phyloP scores from a whole-genome alignment of 2,888 invertebrate species.

The Macrophya annulata region DNA sequence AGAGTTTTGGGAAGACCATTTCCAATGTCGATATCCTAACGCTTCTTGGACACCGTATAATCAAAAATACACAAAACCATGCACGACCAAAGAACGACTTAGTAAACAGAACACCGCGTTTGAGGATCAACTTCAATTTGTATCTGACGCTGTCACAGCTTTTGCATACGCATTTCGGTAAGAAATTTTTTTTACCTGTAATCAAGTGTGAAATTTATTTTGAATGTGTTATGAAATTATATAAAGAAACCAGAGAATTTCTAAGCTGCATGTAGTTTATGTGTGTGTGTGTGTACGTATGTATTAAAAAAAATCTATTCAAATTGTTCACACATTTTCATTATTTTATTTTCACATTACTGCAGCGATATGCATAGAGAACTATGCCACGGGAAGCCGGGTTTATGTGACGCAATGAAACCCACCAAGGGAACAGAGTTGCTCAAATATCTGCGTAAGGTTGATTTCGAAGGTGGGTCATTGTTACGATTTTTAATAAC shows the following conservation, averaged over 20 bases:
- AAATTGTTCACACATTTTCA: background rate
- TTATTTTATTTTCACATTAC: background rate
- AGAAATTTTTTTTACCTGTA: slow-evolving; percentile 64
- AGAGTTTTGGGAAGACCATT: slow-evolving; percentile 98
- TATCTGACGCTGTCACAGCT: slow-evolving; percentile 97
- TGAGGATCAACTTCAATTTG: slow-evolving; percentile 97
- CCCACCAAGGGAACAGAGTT: slow-evolving; percentile 94
- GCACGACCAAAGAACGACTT: slow-evolving; percentile 90
- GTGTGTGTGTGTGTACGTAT: too few species aligned
- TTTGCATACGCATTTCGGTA: slow-evolving; percentile 94
- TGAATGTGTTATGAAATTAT: too few species aligned
- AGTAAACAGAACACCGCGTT: slow-evolving; percentile 90
- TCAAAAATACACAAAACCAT: slow-evolving; percentile 85
- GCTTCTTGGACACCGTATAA: slow-evolving; percentile 92
- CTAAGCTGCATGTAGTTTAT: too few species aligned
- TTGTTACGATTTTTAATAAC: background rate
- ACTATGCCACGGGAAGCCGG: slow-evolving; percentile 88
- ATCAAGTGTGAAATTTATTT: too few species aligned
- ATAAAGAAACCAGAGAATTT: too few species aligned
- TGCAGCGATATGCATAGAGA: slow-evolving; percentile 92
- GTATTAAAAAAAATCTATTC: background rate
- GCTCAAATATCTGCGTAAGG: slow-evolving; percentile 91
- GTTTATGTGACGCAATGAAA: slow-evolving; percentile 94
- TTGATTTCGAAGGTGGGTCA: slow-evolving; percentile 91
- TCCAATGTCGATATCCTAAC: slow-evolving; percentile 92